Conservation (phyloP, 2,888 invertebrate species). For the Spialia ferax region DNA sequence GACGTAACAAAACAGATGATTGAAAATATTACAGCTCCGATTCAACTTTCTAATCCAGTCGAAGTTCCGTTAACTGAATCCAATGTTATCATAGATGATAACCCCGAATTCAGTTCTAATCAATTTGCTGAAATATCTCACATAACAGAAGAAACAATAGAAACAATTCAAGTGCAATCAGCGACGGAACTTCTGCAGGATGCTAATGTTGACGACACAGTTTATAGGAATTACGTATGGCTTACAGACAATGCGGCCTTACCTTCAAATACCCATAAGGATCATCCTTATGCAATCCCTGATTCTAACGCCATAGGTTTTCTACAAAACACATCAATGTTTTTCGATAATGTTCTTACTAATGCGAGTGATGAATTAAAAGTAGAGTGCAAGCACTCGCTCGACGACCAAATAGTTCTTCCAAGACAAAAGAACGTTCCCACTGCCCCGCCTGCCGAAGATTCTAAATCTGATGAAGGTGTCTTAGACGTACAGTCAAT, state of each 20-base stretch:
- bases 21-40: constrained; percentile 75
- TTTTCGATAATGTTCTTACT: constrained; percentile 63
- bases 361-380: constrained; percentile 74
- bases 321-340: constrained; percentile 60
- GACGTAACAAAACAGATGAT: constrained; percentile 73
- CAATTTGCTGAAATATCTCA: constrained; percentile 66
- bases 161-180: constrained; percentile 68
- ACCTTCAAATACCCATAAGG: constrained; percentile 44
- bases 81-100: constrained; percentile 46
- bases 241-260: constrained; percentile 45
- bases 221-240: constrained; percentile 63
- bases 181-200: constrained; percentile 64
- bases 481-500: constrained; percentile 77
- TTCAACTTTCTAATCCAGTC: constrained; percentile 73
- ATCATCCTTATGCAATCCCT: constrained; percentile 55
- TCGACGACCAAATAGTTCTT: constrained; percentile 58
- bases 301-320: constrained; percentile 60
- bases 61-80: constrained; percentile 62
- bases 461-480: constrained; percentile 70
- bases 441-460: constrained; percentile 68
- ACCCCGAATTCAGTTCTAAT: constrained; percentile 52
- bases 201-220: constrained; percentile 46
- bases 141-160: constrained; percentile 71
- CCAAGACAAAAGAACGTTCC: constrained; percentile 64
- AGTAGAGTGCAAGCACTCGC: constrained; percentile 64